phyloP scores from a whole-genome alignment of 2,113 vertebrate species.

The Myodes glareolus region DNA sequence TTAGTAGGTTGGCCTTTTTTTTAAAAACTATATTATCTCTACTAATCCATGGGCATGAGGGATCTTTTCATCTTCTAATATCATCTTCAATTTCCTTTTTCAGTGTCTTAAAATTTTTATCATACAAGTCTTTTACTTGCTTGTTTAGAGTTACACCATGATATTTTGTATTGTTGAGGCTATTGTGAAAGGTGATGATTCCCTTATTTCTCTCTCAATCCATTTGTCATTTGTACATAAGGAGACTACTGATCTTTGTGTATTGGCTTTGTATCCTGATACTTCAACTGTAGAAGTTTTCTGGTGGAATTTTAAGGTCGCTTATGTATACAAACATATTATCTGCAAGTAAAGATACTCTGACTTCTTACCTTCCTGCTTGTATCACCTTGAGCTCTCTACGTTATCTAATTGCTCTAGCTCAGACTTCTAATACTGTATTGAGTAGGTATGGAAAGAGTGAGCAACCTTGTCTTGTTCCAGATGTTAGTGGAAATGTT shows the following conservation, averaged over 20 bases:
- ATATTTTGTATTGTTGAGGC: neutral
- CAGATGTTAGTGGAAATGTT: neutral
- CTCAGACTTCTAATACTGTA: neutral
- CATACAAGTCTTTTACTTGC: neutral
- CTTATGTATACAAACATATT: neutral
- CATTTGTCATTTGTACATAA: neutral
- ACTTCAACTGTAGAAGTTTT: neutral
- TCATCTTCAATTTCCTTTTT: neutral
- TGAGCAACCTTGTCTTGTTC: neutral
- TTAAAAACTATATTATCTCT: neutral
- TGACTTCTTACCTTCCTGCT: neutral
- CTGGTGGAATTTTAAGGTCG: neutral
- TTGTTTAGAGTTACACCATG: neutral
- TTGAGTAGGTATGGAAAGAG: neutral
- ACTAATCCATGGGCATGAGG: neutral
- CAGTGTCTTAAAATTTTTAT: neutral
- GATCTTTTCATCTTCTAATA: neutral
- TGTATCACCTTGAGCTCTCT: neutral
- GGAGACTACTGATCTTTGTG: neutral
- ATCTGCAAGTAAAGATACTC: neutral
- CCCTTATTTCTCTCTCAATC: neutral
- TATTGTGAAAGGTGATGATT: neutral
- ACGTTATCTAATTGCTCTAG: neutral
- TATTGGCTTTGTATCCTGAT: neutral
- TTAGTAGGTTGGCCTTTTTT: neutral